Percentiles rank a stretch among this genome's conserved stretches.
phyloP scores from a whole-genome alignment of 2,113 vertebrate species.

The Protobothrops mucrosquamatus region DNA sequence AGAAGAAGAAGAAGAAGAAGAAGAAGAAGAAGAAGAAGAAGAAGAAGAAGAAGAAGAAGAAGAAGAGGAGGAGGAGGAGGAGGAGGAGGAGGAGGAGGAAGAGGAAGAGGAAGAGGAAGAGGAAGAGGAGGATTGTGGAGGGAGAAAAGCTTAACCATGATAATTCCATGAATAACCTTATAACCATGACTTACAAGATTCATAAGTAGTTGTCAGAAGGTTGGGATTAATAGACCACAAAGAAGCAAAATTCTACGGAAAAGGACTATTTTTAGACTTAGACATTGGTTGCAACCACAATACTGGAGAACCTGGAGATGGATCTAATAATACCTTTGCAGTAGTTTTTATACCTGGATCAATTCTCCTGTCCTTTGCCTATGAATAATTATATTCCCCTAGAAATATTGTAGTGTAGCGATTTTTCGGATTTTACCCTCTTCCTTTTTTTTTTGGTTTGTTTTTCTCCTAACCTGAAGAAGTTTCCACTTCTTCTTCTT shows the following conservation, averaged over 20 bases:
- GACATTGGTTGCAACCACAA: background rate
- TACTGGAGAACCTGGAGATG: background rate
- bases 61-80: fast-evolving
- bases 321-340: background rate
- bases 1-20: no score
- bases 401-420: background rate
- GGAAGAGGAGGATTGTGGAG: background rate
- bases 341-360: background rate
- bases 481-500: no score
- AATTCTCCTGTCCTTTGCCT: background rate
- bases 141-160: background rate
- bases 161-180: background rate
- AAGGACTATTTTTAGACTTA: background rate
- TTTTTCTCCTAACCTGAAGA: background rate
- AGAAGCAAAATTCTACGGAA: background rate
- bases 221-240: background rate
- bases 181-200: background rate
- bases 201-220: background rate
- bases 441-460: background rate
- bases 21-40: no score
- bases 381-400: background rate
- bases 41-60: no score
- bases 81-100: no score
- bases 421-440: background rate
- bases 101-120: no score